These are phyloP conservation scores for Pissodes strobi DNA, from an alignment of 1,140 invertebrate genomes.

Conservation along the genomic window DNA sequence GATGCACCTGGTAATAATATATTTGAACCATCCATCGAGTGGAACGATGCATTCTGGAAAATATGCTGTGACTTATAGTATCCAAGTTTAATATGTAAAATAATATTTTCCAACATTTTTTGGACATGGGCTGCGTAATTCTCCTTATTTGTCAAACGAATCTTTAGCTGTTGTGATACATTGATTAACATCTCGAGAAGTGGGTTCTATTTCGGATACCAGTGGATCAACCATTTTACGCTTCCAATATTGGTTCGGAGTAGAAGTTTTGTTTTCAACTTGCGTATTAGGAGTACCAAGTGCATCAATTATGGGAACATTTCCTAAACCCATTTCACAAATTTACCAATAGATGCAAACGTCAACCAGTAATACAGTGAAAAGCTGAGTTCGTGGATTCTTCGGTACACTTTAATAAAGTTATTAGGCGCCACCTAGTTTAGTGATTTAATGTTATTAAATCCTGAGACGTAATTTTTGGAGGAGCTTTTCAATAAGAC, in stretches of 20 bases:
- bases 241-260: not conserved
- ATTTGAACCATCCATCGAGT: not conserved
- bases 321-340: too few species aligned
- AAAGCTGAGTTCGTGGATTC: too few species aligned
- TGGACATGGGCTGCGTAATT: slow-evolving; percentile 4
- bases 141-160: not conserved
- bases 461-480: too few species aligned
- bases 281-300: not conserved
- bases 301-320: too few species aligned
- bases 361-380: too few species aligned
- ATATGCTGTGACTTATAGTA: not conserved
- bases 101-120: not conserved
- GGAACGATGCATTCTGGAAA: not conserved
- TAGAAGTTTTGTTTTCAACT: not conserved
- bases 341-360: too few species aligned
- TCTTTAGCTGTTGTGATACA: not conserved
- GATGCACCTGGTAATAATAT: slow-evolving; percentile 1
- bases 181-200: not conserved
- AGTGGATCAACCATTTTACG: not conserved
- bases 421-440: too few species aligned
- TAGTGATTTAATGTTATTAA: too few species aligned
- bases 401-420: too few species aligned
- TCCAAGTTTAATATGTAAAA: not conserved
- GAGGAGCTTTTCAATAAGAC: too few species aligned
- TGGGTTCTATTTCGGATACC: not conserved